phyloP scores from a whole-genome alignment of 2,888 invertebrate genomes.

The Polylopha cassiicola region DNA sequence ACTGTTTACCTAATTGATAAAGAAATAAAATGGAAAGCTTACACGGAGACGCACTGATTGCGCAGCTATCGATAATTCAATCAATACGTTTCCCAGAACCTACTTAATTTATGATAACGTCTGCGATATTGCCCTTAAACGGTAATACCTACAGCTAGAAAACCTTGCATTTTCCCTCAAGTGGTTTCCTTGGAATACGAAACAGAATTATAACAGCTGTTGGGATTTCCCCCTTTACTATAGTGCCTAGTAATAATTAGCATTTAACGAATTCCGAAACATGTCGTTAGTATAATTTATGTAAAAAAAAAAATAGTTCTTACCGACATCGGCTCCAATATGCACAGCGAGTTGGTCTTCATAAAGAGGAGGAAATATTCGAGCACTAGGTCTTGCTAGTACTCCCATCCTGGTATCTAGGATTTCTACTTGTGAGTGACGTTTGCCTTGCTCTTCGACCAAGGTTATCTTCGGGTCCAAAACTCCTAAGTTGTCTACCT shows the following conservation, averaged over 20 bases:
- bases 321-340: constrained; percentile 74
- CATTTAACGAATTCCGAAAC: too few relatives aligned
- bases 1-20: too few relatives aligned
- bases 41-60: too few relatives aligned
- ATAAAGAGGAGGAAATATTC: constrained; percentile 89
- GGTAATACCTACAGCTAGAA: background rate
- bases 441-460: constrained; percentile 83
- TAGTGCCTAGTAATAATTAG: too few relatives aligned
- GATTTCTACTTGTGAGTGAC: constrained; percentile 85
- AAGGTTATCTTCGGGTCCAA: constrained; percentile 82
- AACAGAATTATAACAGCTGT: too few relatives aligned
- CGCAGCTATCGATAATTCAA: too few relatives aligned
- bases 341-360: constrained; percentile 88
- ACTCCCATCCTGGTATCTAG: constrained; percentile 83
- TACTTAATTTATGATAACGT: constrained; percentile 16
- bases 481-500: constrained; percentile 80
- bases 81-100: constrained; percentile 7
- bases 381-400: constrained; percentile 85
- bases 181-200: constrained; percentile 14
- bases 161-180: constrained; percentile 14
- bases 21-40: too few relatives aligned
- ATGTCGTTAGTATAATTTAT: too few relatives aligned
- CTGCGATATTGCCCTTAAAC: constrained; percentile 11
- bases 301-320: constrained; percentile 11
- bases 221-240: too few relatives aligned